Base-by-base conservation (phyloP, 2,888 invertebrate species). In the Mimachlamys varia region DNA sequence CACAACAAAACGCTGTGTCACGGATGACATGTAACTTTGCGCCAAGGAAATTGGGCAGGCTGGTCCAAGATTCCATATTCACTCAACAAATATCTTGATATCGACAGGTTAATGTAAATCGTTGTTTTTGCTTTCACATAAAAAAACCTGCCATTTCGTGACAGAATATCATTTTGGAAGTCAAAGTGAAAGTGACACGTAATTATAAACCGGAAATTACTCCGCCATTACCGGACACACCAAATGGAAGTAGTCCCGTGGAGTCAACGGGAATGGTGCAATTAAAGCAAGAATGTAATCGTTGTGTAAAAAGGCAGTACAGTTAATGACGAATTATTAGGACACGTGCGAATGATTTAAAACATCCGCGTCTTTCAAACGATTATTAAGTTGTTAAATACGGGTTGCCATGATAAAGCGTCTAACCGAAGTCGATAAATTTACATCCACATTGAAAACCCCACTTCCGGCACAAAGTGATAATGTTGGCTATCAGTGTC, bases 351-450 rank as follows among this genome's bases (percentile, higher is more conserved):
- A 76, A 76, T 76, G 76, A 76, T 76, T 76, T 76, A 76, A 76
- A 76, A 33, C 76, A 33, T 76, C 76, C 76, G 76, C 76, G 76
- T 76, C 76, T 76, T 76, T 76, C 33, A 76, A 33, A 76, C 76
- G 76, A 76, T 76, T 76, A 76, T 76, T 76, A 76, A 76, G 76
- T 76, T 76, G 76, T 76, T 76, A 76, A 76, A 76, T 76, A 76
- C 33, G 76, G 76, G 76, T 76, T 76, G 76, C 76, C 27, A 13
- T 76, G 76, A 76, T 76, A 76, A 76, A 76, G 76, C 76, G 76
- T 76, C 76, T 76, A 76, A 76, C 76, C 27, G 76, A 76, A 76
- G 76, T 76, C 76, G 76, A 76, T 76, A 76, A 76, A 76, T 76
- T 76, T 76, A 76, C 76, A 76, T 76, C 76, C 76, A 33, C 76